Evolutionary conservation across 2,113 vertebrate genomes (phyloP), one percentile per base, ranked within the genome.

Genomic region (Nyctereutes procyonoides): DNA sequence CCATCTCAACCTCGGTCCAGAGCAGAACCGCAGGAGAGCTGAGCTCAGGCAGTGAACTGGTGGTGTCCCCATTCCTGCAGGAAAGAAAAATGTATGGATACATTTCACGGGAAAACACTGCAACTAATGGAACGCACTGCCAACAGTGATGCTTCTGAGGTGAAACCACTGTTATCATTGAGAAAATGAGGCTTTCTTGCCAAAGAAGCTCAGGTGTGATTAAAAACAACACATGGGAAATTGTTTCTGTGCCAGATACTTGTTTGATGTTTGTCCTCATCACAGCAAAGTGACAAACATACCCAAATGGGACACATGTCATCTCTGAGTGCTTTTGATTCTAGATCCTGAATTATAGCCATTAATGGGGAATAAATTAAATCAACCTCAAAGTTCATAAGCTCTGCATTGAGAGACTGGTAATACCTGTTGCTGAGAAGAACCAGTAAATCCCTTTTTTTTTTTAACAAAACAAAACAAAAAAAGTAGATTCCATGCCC

Each of bases 361-460:
- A 15, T 10, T 13, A 6, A 2, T 43, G 24, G 30, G 62, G 55
- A 26, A 2, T 12, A 8, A 35, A 28, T 30, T 15, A 32, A n/a
- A 3, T 14, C 12, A 19, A 51, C 12, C 16, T 14, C 5, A 0
- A 3, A 15, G 19, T 14, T 22, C 74, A 38, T 1, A 0, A 8
- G 58, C 58, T 51, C 1, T 0, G 22, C 69, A 0, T 2, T 0
- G 48, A 14, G 13, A 20, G 82, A 32, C 3, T 6, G 55, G 11
- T 32, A 3, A 17, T 4, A 30, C 2, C 19, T 77, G 82, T 14
- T 1, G 58, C 80, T 16, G 24, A 20, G 43, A 19, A 14, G 38
- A 63, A 28, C 60, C 60, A 62, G 22, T 62, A 24, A 12, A 4
- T 58, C 56, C 43, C 5, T 14, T 17, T 62, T 26, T 62, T 63